Evolutionary conservation across 2,113 vertebrate genomes (phyloP).

Genomic region (Ovis canadensis): DNA sequence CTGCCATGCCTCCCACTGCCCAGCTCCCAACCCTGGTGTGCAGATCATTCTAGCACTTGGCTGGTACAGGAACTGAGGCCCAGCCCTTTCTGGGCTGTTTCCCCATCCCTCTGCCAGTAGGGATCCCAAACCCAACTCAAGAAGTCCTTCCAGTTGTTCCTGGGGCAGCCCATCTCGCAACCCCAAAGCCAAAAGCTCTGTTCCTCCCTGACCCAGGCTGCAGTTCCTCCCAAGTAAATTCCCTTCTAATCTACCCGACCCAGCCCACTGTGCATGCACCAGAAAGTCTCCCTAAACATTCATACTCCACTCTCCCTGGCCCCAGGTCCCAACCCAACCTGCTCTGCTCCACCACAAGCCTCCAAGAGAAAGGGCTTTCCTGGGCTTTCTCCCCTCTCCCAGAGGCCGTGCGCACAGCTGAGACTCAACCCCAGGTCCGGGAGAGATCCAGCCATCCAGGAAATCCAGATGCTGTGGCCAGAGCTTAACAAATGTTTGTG

Average conservation of each 20-base stretch:
- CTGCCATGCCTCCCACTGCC: neutral
- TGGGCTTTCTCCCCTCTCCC: neutral
- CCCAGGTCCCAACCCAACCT: neutral
- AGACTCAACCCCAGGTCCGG: neutral
- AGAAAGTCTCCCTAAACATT: neutral
- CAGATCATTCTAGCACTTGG: neutral
- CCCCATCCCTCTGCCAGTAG: accelerated
- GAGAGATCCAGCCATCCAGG: neutral
- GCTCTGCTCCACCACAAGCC: neutral
- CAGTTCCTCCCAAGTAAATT: neutral
- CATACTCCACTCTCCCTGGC: neutral
- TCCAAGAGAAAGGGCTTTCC: neutral
- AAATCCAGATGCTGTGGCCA: neutral
- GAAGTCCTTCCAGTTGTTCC: neutral
- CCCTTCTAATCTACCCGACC: neutral
- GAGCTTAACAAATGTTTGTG: neutral
- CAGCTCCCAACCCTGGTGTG: neutral
- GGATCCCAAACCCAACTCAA: neutral
- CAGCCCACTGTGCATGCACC: neutral
- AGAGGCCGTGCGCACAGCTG: neutral
- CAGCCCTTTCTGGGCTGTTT: neutral
- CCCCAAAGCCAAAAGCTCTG: neutral
- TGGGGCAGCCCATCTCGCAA: neutral
- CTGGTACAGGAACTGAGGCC: neutral
- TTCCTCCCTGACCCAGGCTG: neutral